Conservation (phyloP, 1,140 invertebrate species). For the Venturia canescens region DNA sequence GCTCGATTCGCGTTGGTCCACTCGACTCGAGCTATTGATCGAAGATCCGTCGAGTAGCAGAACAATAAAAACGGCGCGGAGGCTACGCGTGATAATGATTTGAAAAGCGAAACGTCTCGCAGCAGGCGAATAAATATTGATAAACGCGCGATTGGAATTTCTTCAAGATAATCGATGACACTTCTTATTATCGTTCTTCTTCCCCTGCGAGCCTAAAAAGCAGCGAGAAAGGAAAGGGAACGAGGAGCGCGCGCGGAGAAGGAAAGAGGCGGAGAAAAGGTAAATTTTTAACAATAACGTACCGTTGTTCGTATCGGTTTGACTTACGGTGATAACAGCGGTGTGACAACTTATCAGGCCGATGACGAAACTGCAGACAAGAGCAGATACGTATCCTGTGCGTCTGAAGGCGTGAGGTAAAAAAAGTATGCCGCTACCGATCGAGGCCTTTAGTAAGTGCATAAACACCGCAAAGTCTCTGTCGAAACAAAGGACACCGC, state of each 20-base stretch:
- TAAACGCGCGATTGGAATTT: constrained; percentile 14
- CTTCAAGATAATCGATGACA: not conserved
- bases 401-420: constrained; percentile 80
- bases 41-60: too few species aligned
- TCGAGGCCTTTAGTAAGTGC: constrained; percentile 78
- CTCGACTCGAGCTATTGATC: too few species aligned
- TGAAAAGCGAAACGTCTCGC: not conserved
- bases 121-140: not conserved
- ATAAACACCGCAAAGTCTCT: constrained; percentile 74
- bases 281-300: constrained; percentile 28
- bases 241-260: not conserved
- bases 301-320: constrained; percentile 8
- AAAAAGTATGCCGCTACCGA: constrained; percentile 81
- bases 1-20: too few species aligned
- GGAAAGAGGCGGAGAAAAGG: not conserved
- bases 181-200: not conserved
- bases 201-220: too few species aligned
- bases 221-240: constrained; percentile 24
- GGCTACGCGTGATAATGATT: not conserved
- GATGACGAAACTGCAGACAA: constrained; percentile 72
- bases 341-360: constrained; percentile 76
- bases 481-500: constrained; percentile 49
- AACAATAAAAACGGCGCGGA: not conserved
- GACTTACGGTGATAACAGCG: constrained; percentile 74
- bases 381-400: constrained; percentile 77